Percentiles rank a stretch among this genome's conserved stretches.
Conservation (phyloP, 2,888 invertebrate species). For the Caenorhabditis uteleia region DNA sequence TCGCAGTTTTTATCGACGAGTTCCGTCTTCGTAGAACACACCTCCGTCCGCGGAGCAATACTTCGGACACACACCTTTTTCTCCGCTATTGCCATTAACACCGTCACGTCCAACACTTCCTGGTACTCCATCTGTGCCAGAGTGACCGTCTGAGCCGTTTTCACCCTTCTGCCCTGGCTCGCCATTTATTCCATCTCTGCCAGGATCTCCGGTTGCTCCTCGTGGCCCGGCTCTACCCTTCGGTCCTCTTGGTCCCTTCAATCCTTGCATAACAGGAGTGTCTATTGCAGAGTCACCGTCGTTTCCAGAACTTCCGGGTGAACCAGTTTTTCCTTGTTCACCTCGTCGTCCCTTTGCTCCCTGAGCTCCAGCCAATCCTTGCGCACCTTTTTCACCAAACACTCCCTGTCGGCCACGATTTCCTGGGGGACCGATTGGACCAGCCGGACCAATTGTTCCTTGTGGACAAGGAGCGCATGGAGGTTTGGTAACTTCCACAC, state of each 20-base stretch:
- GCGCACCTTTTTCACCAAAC: slow-evolving; percentile 41
- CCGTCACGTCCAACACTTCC: slow-evolving; percentile 40
- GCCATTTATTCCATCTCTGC: slow-evolving; percentile 50
- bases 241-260: slow-evolving; percentile 41
- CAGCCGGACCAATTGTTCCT: slow-evolving; percentile 28
- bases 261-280: slow-evolving; percentile 22
- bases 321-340: slow-evolving; percentile 52
- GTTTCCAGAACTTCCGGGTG: slow-evolving; percentile 43
- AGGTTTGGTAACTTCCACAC: slow-evolving; percentile 21
- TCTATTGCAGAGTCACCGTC: slow-evolving; percentile 30
- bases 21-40: slow-evolving; percentile 51
- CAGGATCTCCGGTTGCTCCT: slow-evolving; percentile 41
- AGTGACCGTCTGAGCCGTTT: slow-evolving; percentile 26
- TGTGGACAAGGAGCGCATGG: slow-evolving; percentile 36
- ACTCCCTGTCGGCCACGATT: slow-evolving; percentile 29
- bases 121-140: slow-evolving; percentile 43
- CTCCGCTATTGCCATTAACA: slow-evolving; percentile 37
- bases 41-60: slow-evolving; percentile 49
- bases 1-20: slow-evolving; percentile 26
- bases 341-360: slow-evolving; percentile 48
- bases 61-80: slow-evolving; percentile 51
- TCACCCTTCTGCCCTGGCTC: slow-evolving; percentile 36
- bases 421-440: slow-evolving; percentile 37
- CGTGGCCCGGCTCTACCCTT: slow-evolving; percentile 43
- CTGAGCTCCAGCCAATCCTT: slow-evolving; percentile 39